Evolutionary conservation across 2,888 invertebrate species (phyloP).

Genomic region (Yponomeuta evonymella): DNA sequence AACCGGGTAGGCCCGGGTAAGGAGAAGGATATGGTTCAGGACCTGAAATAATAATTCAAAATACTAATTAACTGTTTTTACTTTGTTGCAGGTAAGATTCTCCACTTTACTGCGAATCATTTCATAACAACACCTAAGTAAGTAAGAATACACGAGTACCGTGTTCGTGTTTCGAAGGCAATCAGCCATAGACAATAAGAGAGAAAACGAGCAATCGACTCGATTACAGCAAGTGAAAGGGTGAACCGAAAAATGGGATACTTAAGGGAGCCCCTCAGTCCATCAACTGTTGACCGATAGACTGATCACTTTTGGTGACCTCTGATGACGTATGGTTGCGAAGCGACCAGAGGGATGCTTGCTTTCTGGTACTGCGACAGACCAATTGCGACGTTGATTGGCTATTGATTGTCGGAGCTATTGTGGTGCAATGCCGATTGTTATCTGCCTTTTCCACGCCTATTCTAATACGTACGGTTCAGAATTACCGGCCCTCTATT

Average conservation of each 20-base stretch:
- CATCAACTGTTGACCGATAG: conserved; percentile 31
- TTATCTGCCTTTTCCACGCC: conserved; percentile 1
- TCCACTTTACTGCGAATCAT: neutral
- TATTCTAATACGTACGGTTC: neutral
- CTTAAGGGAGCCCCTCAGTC: conserved; percentile 23
- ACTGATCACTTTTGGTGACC: neutral
- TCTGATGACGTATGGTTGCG: neutral
- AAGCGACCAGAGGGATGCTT: conserved; percentile 14
- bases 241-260: conserved; percentile 38
- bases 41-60: neutral
- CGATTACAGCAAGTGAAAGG: conserved; percentile 25
- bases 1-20: neutral
- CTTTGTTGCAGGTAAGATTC: conserved; percentile 4
- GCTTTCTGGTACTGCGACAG: conserved; percentile 23
- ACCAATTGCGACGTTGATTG: conserved; percentile 37
- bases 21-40: neutral
- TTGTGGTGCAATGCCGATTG: conserved; percentile 3
- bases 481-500: neutral
- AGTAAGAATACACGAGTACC: neutral
- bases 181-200: conserved; percentile 2
- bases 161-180: neutral
- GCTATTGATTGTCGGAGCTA: conserved; percentile 26
- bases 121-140: neutral
- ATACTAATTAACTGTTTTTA: neutral
- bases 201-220: neutral